phyloP scores from a whole-genome alignment of 2,113 vertebrate genomes.

The Ciconia stormi region DNA sequence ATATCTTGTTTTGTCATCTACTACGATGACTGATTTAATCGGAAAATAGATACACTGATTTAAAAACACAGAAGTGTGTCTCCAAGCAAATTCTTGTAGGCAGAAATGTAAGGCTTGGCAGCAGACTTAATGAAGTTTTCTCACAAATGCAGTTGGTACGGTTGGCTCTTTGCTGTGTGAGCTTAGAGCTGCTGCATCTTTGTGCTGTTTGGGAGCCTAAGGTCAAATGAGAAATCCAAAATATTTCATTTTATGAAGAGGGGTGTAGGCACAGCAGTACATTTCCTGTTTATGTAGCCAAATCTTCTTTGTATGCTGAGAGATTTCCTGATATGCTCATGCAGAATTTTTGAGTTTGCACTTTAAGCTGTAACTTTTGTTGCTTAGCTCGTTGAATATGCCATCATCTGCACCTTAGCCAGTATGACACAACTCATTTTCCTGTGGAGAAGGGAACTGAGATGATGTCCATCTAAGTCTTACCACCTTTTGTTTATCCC shows the following conservation, averaged over 20 bases:
- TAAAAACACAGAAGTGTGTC: not conserved
- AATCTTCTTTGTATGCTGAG: not conserved
- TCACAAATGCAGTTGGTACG: not conserved
- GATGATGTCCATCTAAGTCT: not conserved
- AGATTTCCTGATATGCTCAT: not conserved
- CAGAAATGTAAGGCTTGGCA: not conserved
- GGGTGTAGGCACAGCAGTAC: not conserved
- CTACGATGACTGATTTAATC: not conserved
- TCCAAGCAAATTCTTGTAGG: not conserved
- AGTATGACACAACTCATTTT: not conserved
- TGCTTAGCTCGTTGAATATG: not conserved
- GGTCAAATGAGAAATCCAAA: constrained; percentile 31
- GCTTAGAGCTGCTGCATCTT: not conserved
- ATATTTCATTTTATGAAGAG: constrained; percentile 24
- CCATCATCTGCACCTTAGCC: not conserved
- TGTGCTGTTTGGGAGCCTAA: not conserved
- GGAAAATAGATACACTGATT: not conserved
- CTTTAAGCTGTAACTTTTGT: not conserved
- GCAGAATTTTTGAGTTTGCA: not conserved
- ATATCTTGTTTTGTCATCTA: fast-evolving
- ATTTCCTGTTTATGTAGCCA: constrained; percentile 48
- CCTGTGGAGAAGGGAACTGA: not conserved
- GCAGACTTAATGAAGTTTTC: not conserved
- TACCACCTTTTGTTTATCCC: not conserved
- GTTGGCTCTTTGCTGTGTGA: not conserved